A percentile compares a stretch with the other conserved stretches of the same genome.
phyloP scores from a whole-genome alignment of 2,797 vertebrate genomes.

The Poliocrania exsul region DNA sequence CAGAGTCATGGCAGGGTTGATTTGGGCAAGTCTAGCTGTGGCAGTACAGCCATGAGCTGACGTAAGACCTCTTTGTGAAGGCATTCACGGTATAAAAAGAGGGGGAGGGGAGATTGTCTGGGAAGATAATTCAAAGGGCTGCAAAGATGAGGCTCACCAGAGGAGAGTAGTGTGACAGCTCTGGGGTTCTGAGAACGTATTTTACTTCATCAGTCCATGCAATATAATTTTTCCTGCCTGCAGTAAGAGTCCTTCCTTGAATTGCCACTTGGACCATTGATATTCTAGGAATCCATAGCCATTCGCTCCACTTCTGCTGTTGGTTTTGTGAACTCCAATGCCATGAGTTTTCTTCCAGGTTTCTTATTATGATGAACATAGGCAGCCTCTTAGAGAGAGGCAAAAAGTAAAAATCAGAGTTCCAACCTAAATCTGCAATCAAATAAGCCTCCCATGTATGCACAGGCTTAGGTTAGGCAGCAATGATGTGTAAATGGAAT shows the following conservation, averaged over 20 bases:
- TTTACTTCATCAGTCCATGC: background rate
- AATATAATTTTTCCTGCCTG: background rate
- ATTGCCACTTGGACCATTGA: background rate
- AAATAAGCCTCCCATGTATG: background rate
- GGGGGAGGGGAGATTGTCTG: background rate
- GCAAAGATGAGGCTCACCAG: constrained; percentile 15
- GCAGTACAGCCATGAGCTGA: background rate
- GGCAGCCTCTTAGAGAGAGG: background rate
- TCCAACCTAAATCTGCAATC: background rate
- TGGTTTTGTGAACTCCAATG: background rate
- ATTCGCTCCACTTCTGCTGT: background rate
- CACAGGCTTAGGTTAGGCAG: background rate
- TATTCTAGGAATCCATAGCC: background rate
- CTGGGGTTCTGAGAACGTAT: background rate
- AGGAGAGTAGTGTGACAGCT: background rate
- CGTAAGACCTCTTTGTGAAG: constrained; percentile 5
- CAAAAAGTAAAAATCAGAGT: background rate
- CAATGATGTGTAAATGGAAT: background rate
- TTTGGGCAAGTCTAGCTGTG: background rate
- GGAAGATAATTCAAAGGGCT: background rate
- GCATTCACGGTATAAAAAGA: background rate
- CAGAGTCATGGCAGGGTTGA: background rate
- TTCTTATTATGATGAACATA: background rate
- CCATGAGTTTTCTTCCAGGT: background rate
- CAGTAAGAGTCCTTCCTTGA: background rate